phyloP scores from a whole-genome alignment of 1,140 invertebrate genomes.

The Cyclargus thomasi region DNA sequence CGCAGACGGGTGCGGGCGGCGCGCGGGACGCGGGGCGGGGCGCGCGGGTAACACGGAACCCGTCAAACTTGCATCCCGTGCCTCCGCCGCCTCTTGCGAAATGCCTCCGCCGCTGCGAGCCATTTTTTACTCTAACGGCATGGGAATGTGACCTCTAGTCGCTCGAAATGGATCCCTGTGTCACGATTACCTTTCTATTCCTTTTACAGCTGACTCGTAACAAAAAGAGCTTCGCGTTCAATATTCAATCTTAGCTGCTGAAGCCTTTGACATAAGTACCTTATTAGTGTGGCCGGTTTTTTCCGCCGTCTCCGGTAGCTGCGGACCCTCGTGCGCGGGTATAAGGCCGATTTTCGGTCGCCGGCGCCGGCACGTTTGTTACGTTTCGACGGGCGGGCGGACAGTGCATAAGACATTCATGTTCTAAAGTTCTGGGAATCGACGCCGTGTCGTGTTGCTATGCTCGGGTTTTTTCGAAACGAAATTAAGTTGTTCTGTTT shows the following conservation, averaged over 20 bases:
- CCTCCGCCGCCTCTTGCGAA: conserved; percentile 54
- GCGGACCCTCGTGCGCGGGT: not conserved
- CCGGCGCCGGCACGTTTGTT: not conserved
- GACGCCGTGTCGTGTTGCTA: conserved; percentile 48
- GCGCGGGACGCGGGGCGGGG: conserved; percentile 32
- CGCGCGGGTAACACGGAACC: conserved; percentile 65
- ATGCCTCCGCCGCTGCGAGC: conserved; percentile 38
- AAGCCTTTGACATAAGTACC: conserved; percentile 53
- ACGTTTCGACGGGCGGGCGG: conserved; percentile 9
- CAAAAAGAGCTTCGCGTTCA: conserved; percentile 34
- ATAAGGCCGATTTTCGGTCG: not conserved
- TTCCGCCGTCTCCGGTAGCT: not conserved
- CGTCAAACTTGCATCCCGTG: conserved; percentile 58
- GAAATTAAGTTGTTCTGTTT: conserved; percentile 56
- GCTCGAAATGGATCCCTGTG: conserved; percentile 6
- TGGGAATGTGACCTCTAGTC: conserved; percentile 18
- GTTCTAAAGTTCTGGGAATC: conserved; percentile 50
- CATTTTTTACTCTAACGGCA: conserved; percentile 28
- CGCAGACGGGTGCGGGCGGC: conserved; percentile 36
- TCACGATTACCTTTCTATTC: conserved; percentile 47
- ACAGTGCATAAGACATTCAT: conserved; percentile 32
- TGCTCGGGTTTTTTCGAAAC: conserved; percentile 36
- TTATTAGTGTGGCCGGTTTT: conserved; percentile 43
- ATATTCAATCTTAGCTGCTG: conserved; percentile 54
- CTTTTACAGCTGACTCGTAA: conserved; percentile 42